These are phyloP conservation scores for Sebastes taczanowskii DNA, from an alignment of 2,797 vertebrate genomes.

Conservation along the genomic window DNA sequence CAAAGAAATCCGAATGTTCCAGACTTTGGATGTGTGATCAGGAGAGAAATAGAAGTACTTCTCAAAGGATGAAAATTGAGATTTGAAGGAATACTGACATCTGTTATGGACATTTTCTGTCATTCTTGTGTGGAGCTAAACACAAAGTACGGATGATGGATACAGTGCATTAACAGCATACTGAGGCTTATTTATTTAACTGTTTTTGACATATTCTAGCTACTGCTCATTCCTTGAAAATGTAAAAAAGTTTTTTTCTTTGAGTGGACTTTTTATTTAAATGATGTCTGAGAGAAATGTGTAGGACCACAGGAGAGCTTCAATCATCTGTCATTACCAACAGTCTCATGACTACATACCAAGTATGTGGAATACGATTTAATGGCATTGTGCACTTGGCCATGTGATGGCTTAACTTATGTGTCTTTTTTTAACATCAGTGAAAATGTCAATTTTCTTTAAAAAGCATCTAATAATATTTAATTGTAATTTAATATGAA, in stretches of 20 bases:
- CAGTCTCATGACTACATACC: conserved; percentile 51
- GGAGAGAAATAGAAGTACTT: background rate
- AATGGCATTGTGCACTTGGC: background rate
- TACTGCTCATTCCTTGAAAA: background rate
- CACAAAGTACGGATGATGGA: background rate
- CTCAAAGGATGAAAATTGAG: background rate
- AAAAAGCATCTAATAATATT: background rate
- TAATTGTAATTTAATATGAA: background rate
- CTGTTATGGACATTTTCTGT: background rate
- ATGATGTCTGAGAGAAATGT: conserved; percentile 38
- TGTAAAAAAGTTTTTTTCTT: background rate
- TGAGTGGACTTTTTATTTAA: background rate
- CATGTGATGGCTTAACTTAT: background rate
- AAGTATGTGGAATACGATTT: conserved; percentile 56
- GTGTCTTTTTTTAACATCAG: background rate
- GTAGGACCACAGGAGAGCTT: conserved; percentile 10
- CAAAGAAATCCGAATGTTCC: background rate
- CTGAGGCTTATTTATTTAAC: background rate
- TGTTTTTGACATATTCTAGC: background rate
- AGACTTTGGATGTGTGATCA: background rate
- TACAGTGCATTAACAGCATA: background rate
- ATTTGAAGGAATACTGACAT: background rate
- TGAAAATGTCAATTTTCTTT: background rate
- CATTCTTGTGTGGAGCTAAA: background rate
- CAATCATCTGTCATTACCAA: conserved; percentile 41